A percentile compares a stretch with the other conserved stretches of the same genome.
Conservation (phyloP, 2,113 vertebrate genomes). For the Solea solea region DNA sequence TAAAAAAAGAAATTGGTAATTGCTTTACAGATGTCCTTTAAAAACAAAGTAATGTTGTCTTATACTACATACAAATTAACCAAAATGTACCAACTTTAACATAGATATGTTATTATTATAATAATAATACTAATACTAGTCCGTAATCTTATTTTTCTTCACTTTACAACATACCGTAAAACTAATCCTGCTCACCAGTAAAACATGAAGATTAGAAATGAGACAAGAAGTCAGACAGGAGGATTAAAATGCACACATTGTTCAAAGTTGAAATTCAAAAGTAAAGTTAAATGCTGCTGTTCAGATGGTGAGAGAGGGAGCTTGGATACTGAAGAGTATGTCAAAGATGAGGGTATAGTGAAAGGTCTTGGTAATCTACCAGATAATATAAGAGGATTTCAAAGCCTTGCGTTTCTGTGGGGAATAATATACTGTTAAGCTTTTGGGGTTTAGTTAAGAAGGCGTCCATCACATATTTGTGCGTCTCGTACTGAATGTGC, state of each 20-base stretch:
- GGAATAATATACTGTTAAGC: neutral
- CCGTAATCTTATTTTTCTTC: neutral
- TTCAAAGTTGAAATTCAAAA: neutral
- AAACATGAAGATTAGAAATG: constrained; percentile 11
- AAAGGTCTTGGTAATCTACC: constrained; percentile 8
- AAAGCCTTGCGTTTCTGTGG: neutral
- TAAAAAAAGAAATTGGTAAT: neutral
- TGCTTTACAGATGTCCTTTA: neutral
- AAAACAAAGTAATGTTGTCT: neutral
- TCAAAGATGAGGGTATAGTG: constrained; percentile 30
- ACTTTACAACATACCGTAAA: constrained; percentile 37
- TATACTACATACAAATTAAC: neutral
- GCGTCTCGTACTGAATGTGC: constrained; percentile 15
- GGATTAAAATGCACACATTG: neutral
- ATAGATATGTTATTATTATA: constrained; percentile 9
- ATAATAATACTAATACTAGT: neutral
- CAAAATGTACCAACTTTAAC: too few relatives aligned
- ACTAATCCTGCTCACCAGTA: constrained; percentile 26
- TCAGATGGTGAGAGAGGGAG: neutral
- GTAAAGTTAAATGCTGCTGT: neutral
- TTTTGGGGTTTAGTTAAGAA: constrained; percentile 15
- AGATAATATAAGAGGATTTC: constrained; percentile 3
- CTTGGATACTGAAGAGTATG: constrained; percentile 3
- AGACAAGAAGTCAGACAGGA: constrained; percentile 17
- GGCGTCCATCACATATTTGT: constrained; percentile 22